These are phyloP conservation scores for Puffinus mauretanicus DNA, from an alignment of 2,113 vertebrate genomes.

Conservation along the genomic window DNA sequence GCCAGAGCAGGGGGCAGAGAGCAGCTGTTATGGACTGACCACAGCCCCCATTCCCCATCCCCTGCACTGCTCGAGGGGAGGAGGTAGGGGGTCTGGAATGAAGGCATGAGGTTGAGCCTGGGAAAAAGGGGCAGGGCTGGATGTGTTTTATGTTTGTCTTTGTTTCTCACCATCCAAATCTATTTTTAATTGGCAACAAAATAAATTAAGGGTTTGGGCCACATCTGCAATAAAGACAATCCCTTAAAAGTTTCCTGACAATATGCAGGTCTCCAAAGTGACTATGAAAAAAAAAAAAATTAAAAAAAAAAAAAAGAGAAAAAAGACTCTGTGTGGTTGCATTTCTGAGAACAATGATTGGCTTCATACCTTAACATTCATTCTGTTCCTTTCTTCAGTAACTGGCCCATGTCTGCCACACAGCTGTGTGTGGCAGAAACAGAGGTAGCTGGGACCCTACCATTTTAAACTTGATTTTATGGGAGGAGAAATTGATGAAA, in stretches of 20 bases:
- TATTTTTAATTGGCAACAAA: background rate
- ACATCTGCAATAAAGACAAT: background rate
- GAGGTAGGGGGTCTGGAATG: background rate
- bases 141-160: background rate
- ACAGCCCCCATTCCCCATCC: background rate
- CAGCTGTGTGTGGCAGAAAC: background rate
- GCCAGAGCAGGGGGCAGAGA: background rate
- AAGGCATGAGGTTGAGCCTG: background rate
- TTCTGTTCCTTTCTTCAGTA: background rate
- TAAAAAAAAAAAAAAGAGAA: no score
- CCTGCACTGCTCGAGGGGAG: fast-evolving
- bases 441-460: background rate
- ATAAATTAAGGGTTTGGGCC: background rate
- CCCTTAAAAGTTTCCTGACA: background rate
- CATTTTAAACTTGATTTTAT: background rate
- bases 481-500: background rate
- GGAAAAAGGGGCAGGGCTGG: background rate
- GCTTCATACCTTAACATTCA: background rate
- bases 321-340: background rate
- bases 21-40: background rate
- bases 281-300: no score
- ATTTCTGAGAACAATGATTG: background rate
- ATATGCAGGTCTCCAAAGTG: background rate
- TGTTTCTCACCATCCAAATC: background rate
- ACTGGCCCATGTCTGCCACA: background rate